Percentiles rank a stretch among this genome's conserved stretches.
Evolutionary conservation across 1,140 invertebrate genomes (phyloP).

Genomic region (Aplysia californica): DNA sequence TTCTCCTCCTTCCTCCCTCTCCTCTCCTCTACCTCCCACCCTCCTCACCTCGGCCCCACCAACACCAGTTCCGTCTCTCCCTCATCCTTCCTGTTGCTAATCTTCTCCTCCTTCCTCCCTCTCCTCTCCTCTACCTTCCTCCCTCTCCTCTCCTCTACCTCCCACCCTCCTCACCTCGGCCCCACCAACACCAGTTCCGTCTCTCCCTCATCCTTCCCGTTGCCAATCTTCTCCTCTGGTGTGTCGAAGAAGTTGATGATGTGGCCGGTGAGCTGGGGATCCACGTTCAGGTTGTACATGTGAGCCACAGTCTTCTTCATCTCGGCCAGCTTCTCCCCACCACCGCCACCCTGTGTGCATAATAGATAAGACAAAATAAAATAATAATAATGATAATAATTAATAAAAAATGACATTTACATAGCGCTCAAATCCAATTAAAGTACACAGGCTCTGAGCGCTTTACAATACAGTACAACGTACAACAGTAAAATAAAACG

Average conservation of each 20-base stretch:
- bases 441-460: no score
- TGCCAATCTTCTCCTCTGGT: constrained; percentile 70
- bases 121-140: no score
- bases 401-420: no score
- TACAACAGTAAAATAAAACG: no score
- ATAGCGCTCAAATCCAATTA: no score
- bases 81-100: constrained; percentile 69
- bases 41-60: no score
- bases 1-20: no score
- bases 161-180: constrained; percentile 71
- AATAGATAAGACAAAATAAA: no score
- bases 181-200: constrained; percentile 71
- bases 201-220: constrained; percentile 58
- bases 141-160: no score
- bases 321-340: constrained; percentile 49
- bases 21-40: no score
- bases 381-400: no score
- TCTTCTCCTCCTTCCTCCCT: constrained; percentile 65
- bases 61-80: constrained; percentile 68
- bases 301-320: constrained; percentile 71
- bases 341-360: constrained; percentile 24
- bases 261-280: constrained; percentile 72
- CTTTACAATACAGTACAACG: no score
- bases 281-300: constrained; percentile 75
- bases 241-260: constrained; percentile 72